phyloP scores from a whole-genome alignment of 2,797 vertebrate species.

The Dicrostonyx torquatus region DNA sequence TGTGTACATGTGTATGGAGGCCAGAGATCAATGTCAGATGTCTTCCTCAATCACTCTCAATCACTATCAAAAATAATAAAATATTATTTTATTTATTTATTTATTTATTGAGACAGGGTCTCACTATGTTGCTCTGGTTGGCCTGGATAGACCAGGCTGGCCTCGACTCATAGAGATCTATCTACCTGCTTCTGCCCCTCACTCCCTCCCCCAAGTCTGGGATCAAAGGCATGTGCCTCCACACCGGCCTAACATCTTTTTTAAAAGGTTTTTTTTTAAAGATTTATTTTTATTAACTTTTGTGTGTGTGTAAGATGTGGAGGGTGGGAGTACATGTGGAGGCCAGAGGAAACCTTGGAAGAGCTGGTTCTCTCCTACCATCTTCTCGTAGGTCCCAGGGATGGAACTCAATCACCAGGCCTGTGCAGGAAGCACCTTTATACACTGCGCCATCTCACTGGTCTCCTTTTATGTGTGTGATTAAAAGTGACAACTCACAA shows the following conservation, averaged over 20 bases:
- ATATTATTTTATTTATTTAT: not conserved
- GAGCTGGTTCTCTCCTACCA: too few species aligned
- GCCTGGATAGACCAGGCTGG: not conserved
- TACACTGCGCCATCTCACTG: not conserved
- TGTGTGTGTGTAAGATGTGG: too few species aligned
- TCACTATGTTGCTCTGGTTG: not conserved
- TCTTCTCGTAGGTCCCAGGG: not conserved
- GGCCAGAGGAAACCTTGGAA: not conserved
- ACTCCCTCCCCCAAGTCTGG: not conserved
- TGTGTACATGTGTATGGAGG: not conserved
- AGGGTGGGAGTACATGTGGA: not conserved
- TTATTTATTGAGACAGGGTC: not conserved
- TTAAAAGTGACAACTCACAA: not conserved
- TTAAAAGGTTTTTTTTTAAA: not conserved
- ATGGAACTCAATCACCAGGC: too few species aligned
- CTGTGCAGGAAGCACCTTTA: not conserved
- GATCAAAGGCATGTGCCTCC: not conserved
- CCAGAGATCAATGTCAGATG: not conserved
- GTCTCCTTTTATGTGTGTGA: not conserved
- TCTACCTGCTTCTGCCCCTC: not conserved
- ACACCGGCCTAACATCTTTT: not conserved
- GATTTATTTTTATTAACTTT: not conserved
- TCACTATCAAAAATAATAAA: too few species aligned
- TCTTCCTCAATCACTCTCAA: not conserved
- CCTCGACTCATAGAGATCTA: not conserved